Base-by-base conservation (phyloP, 2,113 vertebrate genomes). In the Cebus imitator region DNA sequence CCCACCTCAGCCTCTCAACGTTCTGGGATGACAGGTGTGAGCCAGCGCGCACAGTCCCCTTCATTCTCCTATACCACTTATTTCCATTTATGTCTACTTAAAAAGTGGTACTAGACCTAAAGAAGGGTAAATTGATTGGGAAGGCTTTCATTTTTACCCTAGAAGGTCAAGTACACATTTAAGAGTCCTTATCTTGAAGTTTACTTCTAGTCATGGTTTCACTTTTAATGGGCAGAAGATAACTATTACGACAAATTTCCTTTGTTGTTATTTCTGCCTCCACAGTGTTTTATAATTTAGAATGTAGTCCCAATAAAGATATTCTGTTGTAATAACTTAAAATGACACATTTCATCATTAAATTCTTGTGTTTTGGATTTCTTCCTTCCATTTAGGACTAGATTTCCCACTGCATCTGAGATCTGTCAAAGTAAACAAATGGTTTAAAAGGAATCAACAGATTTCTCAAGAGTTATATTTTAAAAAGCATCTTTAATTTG, bases 401-500 rank as follows among this genome's bases (percentile, higher is more conserved):
- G 48, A 55, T 48, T 87, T 55, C 20, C 23, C 48, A 76, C 37
- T 79, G 35, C 52, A 90, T 89, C 76, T 87, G 57, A 94, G 58
- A 64, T 95, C 72, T 57, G 35, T 90, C 23, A 73, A 90, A 13
- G 64, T 91, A 82, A 84, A 93, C 16, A 81, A 81, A 88, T 23
- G 3, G 21, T 61, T 92, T 52, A 82, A 16, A 68, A 90, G 75
- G 94, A 86, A 92, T 43, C 58, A 86, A 57, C 16, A 32, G 21
- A 84, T 95, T 92, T 90, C 70, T 91, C 12, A 32, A 83, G 40
- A 84, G 50, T 93, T 92, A 87, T 2, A 68, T 91, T 93, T 76
- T 82, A 5, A 94, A 91, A 97, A 95, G 40, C 11, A 52, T 58
- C 18, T 96, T 95, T 89, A 75, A 96, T 79, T 91, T 96, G 37